Conservation (phyloP, 2,888 invertebrate species). For the Smittia aterrima region DNA sequence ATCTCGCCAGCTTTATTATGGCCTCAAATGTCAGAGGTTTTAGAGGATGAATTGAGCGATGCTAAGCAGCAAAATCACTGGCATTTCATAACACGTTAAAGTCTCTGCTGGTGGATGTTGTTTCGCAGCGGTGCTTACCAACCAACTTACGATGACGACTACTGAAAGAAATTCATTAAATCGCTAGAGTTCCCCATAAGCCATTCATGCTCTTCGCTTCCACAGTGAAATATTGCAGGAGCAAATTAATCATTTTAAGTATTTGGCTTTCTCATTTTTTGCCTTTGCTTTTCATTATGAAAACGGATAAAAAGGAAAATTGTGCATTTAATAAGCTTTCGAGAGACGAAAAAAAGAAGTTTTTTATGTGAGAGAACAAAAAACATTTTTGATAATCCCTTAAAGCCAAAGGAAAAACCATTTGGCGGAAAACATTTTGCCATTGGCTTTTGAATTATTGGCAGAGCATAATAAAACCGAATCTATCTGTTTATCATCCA, state of each 20-base stretch:
- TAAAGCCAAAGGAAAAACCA: neutral
- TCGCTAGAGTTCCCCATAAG: neutral
- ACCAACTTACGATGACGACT: neutral
- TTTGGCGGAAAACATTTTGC: neutral
- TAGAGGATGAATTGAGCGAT: neutral
- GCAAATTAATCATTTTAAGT: constrained; percentile 16
- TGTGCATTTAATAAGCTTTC: constrained; percentile 12
- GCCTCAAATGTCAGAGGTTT: neutral
- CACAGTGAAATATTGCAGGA: neutral
- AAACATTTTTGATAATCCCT: neutral
- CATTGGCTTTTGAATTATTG: neutral
- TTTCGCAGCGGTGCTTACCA: neutral
- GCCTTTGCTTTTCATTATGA: neutral
- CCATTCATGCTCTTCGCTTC: neutral
- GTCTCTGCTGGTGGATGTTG: neutral
- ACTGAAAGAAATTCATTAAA: neutral
- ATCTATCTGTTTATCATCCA: neutral
- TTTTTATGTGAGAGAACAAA: neutral
- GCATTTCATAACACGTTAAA: constrained; percentile 7
- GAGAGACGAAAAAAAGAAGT: neutral
- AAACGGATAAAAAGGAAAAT: neutral
- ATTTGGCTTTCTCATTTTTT: neutral
- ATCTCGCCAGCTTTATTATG: neutral
- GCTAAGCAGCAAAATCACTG: neutral
- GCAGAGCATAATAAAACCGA: neutral